phyloP scores from a whole-genome alignment of 2,113 vertebrate species.

The Mixornis gularis region DNA sequence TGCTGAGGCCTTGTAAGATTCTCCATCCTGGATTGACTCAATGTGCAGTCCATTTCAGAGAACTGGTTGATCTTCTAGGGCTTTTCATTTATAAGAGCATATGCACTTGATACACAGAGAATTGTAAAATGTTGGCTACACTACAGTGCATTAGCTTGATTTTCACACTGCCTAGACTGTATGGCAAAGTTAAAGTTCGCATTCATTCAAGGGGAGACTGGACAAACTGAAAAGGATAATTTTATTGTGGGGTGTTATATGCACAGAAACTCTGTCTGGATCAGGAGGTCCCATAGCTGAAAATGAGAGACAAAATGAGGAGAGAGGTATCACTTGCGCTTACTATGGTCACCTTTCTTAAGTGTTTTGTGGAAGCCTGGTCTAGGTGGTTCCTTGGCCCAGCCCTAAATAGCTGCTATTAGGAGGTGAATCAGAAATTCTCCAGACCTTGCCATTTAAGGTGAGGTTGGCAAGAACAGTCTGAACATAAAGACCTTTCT shows the following conservation, averaged over 20 bases:
- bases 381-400: not conserved
- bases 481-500: not conserved
- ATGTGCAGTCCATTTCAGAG: not conserved
- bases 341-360: not conserved
- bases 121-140: not conserved
- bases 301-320: not conserved
- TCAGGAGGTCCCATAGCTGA: not conserved
- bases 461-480: not conserved
- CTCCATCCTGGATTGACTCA: not conserved
- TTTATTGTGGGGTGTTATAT: not conserved
- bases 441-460: not conserved
- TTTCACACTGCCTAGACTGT: not conserved
- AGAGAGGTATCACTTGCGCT: not conserved
- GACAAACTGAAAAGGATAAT: not conserved
- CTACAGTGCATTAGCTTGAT: not conserved
- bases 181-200: not conserved
- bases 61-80: not conserved
- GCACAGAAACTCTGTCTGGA: not conserved
- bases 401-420: not conserved
- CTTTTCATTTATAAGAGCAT: not conserved
- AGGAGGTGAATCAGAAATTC: not conserved
- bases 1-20: not conserved
- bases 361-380: not conserved
- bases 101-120: not conserved
- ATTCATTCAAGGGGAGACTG: not conserved